Evolutionary conservation across 1,140 invertebrate genomes (phyloP), one percentile per base, ranked within the genome.

Genomic region (Drosophila pseudoobscura): DNA sequence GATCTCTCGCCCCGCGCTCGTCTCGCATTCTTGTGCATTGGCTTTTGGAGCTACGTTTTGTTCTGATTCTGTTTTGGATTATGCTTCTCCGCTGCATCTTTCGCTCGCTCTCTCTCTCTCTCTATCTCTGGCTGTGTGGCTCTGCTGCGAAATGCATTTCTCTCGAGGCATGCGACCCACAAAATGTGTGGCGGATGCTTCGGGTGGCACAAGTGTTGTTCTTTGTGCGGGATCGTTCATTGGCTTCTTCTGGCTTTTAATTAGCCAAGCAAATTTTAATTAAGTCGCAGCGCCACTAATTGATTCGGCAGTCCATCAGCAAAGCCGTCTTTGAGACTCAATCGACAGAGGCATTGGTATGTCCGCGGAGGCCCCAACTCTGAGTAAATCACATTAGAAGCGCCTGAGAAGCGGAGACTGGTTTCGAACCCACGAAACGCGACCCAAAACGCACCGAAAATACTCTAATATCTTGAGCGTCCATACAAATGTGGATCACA

Each of bases 211-310:
- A 46, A 26, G 43, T 43, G 7, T 15, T 56, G 54, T 50, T 47
- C 56, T 59, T 55, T 61, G 74, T 75, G 61, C 72, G 64, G 71
- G 63, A 64, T 85, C 74, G 80, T 87, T 87, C 82, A 78, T 74
- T 87, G 83, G 62, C 78, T 78, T 77, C 46, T 54, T 55, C 46
- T 64, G 56, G 58, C 62, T 53, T 60, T 88, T 78, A 78, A 87
- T 87, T 68, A 88, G 65, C 64, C 69, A 87, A 78, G 87, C 82
- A 87, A 78, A 82, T 87, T 87, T 82, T 88, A 82, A 87, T 87
- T 82, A 87, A 87, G 78, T 65, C 53, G 83, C 83, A 82, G 62
- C 54, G 60, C 64, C 75, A 68, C 78, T 78, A 85, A 85, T 87
- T 87, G 82, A 88, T 87, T 82, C 78, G 53, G 61, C 60, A 64